These are phyloP conservation scores for Lutjanus campechanus DNA, from an alignment of 2,797 vertebrate species.

Conservation along the genomic window DNA sequence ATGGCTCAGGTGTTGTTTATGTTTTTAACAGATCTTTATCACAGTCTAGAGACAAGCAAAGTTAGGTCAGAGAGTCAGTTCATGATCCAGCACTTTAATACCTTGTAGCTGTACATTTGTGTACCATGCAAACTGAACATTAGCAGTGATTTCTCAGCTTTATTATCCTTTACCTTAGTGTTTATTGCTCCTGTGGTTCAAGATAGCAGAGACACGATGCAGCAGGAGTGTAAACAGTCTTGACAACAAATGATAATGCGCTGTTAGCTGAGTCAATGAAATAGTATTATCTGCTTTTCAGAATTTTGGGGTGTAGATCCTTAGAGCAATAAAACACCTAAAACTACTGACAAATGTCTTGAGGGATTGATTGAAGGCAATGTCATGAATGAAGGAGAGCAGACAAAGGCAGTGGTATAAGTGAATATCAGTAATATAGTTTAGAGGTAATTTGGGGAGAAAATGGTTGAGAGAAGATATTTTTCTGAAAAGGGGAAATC, in stretches of 20 bases:
- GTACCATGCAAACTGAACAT: not conserved
- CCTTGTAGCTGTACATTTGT: not conserved
- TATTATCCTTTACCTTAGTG: not conserved
- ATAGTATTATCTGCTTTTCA: not conserved
- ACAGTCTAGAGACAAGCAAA: not conserved
- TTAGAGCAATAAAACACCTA: not conserved
- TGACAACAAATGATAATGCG: not conserved
- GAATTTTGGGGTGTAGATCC: not conserved
- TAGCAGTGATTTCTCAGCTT: not conserved
- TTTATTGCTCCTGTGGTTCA: not conserved
- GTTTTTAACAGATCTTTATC: not conserved
- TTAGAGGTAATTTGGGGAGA: not conserved
- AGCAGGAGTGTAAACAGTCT: not conserved
- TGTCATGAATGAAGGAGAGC: not conserved
- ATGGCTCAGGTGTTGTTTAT: not conserved
- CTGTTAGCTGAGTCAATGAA: not conserved
- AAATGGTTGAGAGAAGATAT: no score
- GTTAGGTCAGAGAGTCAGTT: not conserved
- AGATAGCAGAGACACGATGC: not conserved
- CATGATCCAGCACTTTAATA: not conserved
- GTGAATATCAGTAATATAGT: not conserved
- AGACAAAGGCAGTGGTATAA: not conserved
- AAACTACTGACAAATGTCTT: not conserved
- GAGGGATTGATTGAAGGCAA: not conserved
- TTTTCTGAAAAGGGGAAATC: no score